phyloP scores from a whole-genome alignment of 1,140 invertebrate genomes.

The Nephila pilipes region DNA sequence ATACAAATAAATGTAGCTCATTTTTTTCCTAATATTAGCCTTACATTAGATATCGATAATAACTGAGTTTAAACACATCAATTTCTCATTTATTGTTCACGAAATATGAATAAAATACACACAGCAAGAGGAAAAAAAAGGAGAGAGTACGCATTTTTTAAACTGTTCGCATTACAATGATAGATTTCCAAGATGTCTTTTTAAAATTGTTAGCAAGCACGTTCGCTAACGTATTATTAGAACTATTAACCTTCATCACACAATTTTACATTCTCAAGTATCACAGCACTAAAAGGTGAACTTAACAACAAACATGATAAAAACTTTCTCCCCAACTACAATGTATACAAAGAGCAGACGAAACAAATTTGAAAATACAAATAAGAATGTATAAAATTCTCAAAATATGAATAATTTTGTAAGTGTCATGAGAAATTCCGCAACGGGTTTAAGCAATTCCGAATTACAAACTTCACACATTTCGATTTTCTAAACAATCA shows the following conservation, averaged over 20 bases:
- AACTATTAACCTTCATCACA: background rate
- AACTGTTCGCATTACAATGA: background rate
- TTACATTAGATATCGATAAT: conserved; percentile 65
- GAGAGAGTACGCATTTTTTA: background rate
- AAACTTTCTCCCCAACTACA: background rate
- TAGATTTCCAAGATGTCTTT: background rate
- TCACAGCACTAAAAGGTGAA: background rate
- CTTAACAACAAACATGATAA: background rate
- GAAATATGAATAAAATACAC: conserved; percentile 42
- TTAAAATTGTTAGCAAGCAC: background rate
- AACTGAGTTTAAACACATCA: conserved; percentile 64
- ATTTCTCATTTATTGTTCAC: conserved; percentile 69
- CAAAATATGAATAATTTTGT: background rate
- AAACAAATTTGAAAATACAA: background rate
- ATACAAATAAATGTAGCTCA: conserved; percentile 55
- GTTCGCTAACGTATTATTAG: background rate
- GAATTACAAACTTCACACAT: background rate
- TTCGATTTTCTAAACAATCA: background rate
- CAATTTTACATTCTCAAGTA: background rate
- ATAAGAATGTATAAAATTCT: background rate
- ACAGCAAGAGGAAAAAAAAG: background rate
- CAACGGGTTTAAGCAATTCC: background rate
- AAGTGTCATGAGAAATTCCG: background rate
- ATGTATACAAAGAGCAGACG: background rate
- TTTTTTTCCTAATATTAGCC: conserved; percentile 56